Percentiles rank a stretch among this genome's conserved stretches.
These are phyloP conservation scores for Drosophila meridiana DNA, from an alignment of 2,888 invertebrate species.

Conservation along the genomic window DNA sequence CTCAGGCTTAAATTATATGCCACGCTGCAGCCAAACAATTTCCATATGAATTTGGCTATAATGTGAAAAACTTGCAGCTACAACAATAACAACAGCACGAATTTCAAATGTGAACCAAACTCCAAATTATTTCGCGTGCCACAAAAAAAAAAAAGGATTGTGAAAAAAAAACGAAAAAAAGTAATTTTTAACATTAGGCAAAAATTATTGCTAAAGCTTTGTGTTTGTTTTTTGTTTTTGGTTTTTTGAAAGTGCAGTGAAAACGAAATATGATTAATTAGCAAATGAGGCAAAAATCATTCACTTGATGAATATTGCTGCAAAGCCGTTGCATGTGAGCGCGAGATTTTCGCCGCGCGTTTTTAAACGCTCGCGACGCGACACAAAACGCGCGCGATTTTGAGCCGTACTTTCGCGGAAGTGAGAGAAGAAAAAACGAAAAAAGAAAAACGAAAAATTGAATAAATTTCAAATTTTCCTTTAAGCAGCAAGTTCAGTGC, in stretches of 20 bases:
- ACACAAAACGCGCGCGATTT: conserved; percentile 60
- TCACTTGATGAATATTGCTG: conserved; percentile 60
- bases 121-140: conserved; percentile 62
- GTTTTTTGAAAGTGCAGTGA: conserved; percentile 78
- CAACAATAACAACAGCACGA: conserved; percentile 36
- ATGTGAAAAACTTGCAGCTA: conserved; percentile 70
- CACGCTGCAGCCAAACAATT: conserved; percentile 48
- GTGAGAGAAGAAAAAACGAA: conserved; percentile 3
- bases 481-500: conserved; percentile 61
- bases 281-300: conserved; percentile 65
- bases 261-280: conserved; percentile 80
- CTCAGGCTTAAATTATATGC: conserved; percentile 39
- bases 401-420: conserved; percentile 29
- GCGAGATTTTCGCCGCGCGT: conserved; percentile 54
- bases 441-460: conserved; percentile 14
- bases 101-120: conserved; percentile 65
- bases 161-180: conserved; percentile 54
- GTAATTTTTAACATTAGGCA: conserved; percentile 58
- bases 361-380: conserved; percentile 64
- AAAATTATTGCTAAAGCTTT: conserved; percentile 69
- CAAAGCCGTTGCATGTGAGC: conserved; percentile 64
- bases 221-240: background rate
- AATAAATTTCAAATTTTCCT: conserved; percentile 14
- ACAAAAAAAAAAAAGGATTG: conserved; percentile 49
- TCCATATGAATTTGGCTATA: conserved; percentile 79